A percentile compares a stretch with the other conserved stretches of the same genome.
phyloP scores from a whole-genome alignment of 2,113 vertebrate species.

The Herpetotheres cachinnans region DNA sequence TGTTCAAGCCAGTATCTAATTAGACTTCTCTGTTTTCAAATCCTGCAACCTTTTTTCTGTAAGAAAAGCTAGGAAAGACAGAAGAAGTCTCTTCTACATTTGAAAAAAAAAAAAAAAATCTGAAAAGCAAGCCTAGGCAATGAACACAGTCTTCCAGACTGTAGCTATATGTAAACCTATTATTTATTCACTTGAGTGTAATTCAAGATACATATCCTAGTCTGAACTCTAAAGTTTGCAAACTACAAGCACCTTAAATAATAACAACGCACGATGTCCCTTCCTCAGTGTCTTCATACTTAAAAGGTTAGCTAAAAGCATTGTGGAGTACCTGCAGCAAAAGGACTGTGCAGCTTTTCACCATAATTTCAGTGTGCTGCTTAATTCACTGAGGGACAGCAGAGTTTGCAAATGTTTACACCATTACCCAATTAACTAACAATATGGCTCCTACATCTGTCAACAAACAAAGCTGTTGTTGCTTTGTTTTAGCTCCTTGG shows the following conservation, averaged over 20 bases:
- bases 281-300: background rate
- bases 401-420: constrained; percentile 99
- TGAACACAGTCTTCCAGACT: constrained; percentile 26
- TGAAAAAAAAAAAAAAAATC: background rate
- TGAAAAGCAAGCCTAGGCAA: background rate
- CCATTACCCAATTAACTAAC: constrained; percentile 98
- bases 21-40: background rate
- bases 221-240: background rate
- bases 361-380: constrained; percentile 69
- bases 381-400: constrained; percentile 83
- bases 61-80: background rate
- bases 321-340: constrained; percentile 31
- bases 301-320: background rate
- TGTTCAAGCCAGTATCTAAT: constrained; percentile 26
- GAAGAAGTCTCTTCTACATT: background rate
- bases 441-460: constrained; percentile 95
- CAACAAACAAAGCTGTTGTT: constrained; percentile 99
- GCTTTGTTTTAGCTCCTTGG: constrained; percentile 84
- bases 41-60: background rate
- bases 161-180: constrained; percentile 43
- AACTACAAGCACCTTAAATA: background rate
- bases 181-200: constrained; percentile 2
- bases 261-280: background rate
- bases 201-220: constrained; percentile 5
- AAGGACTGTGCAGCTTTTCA: constrained; percentile 58